Percentiles rank a stretch among this genome's conserved stretches.
Conservation (phyloP, 2,888 invertebrate species). For the Drosophila subsilvestris region DNA sequence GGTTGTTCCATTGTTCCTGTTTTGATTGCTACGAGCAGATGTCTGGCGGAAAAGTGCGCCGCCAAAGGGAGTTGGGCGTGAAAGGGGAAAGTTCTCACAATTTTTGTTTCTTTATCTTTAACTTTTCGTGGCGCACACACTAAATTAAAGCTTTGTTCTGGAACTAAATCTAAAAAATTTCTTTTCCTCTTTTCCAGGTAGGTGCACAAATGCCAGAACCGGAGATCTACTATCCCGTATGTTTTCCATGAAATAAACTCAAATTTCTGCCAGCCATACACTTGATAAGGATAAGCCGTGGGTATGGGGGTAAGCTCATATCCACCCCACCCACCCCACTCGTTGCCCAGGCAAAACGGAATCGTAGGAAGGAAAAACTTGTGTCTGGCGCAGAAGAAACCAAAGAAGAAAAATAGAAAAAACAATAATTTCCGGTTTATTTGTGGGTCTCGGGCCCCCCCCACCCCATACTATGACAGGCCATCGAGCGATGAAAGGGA, state of each 20-base stretch:
- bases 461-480: conserved; percentile 59
- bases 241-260: neutral
- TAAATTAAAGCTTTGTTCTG: neutral
- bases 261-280: neutral
- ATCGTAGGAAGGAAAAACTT: conserved; percentile 1
- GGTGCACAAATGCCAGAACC: conserved; percentile 4
- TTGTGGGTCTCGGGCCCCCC: conserved; percentile 30
- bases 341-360: neutral
- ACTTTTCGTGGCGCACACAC: neutral
- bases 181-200: conserved; percentile 47
- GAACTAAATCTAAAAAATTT: conserved; percentile 4
- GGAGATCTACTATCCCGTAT: neutral
- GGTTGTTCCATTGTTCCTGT: conserved; percentile 56
- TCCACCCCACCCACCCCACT: neutral
- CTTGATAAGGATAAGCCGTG: neutral
- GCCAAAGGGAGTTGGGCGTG: conserved; percentile 4
- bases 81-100: neutral
- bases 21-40: conserved; percentile 67
- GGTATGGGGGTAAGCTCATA: conserved; percentile 2
- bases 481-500: conserved; percentile 39
- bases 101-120: neutral
- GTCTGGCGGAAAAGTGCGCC: conserved; percentile 56
- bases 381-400: conserved; percentile 3
- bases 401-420: neutral
- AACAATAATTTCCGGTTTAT: conserved; percentile 64